Evolutionary conservation across 1,140 invertebrate species (phyloP).

Genomic region (Drosophila miranda): DNA sequence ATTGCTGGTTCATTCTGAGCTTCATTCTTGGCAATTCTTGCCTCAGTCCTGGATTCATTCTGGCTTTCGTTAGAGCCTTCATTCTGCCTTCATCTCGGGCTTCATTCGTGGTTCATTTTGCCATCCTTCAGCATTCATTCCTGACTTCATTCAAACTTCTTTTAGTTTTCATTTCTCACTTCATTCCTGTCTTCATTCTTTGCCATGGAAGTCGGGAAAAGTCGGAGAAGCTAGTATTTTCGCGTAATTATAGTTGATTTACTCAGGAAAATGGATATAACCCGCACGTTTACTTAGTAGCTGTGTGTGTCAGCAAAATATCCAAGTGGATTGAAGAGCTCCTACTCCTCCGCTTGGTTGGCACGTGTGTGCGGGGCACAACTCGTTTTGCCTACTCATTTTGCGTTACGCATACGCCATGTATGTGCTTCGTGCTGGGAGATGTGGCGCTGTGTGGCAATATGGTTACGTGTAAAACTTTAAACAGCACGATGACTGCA

Average conservation of each 20-base stretch:
- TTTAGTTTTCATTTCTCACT: no score
- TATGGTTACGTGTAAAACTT: conserved; percentile 64
- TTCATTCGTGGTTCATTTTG: background rate
- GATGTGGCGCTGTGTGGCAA: conserved; percentile 27
- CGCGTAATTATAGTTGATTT: conserved; percentile 49
- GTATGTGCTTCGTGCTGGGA: conserved; percentile 11
- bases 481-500: conserved; percentile 68
- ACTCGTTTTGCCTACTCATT: conserved; percentile 60
- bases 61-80: no score
- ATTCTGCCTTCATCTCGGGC: no score
- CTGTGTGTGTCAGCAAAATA: conserved; percentile 49
- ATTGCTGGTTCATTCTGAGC: no score
- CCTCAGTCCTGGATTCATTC: no score
- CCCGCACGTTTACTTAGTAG: conserved; percentile 41
- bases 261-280: conserved; percentile 36
- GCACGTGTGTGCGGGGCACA: conserved; percentile 46
- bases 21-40: no score
- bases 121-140: background rate
- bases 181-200: no score
- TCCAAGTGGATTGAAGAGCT: conserved; percentile 28
- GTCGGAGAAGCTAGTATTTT: background rate
- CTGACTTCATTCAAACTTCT: no score
- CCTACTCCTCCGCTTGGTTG: conserved; percentile 18
- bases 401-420: conserved; percentile 65
- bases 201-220: no score